These are phyloP conservation scores for Spermophilus dauricus DNA, from an alignment of 2,113 vertebrate species.

Conservation along the genomic window DNA sequence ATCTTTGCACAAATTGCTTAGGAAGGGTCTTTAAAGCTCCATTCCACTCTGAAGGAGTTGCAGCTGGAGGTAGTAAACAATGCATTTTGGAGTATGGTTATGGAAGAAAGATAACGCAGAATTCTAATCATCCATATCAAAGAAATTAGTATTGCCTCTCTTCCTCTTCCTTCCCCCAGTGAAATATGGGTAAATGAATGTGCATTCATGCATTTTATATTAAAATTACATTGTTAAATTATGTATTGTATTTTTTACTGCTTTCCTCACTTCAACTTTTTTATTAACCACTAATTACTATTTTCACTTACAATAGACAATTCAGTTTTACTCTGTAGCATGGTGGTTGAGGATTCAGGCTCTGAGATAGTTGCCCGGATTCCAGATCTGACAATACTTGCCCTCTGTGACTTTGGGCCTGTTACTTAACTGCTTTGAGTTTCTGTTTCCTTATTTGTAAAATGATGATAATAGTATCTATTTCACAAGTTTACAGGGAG, in stretches of 20 bases:
- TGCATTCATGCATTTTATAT: constrained; percentile 14
- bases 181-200: constrained; percentile 10
- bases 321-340: neutral
- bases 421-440: neutral
- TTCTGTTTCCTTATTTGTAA: constrained; percentile 37
- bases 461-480: neutral
- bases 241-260: neutral
- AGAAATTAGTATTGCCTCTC: neutral
- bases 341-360: neutral
- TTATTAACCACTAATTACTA: neutral
- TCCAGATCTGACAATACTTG: neutral
- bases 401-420: neutral
- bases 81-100: neutral
- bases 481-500: neutral
- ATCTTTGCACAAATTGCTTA: neutral
- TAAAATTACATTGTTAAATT: constrained; percentile 40
- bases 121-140: neutral
- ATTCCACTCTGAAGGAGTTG: neutral
- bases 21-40: neutral
- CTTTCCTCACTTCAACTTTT: neutral
- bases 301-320: neutral
- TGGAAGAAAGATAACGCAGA: constrained; percentile 11
- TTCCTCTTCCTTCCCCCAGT: neutral
- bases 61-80: neutral
- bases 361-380: neutral